Evolutionary conservation across 2,888 invertebrate genomes (phyloP).

Genomic region (Oligia latruncula): DNA sequence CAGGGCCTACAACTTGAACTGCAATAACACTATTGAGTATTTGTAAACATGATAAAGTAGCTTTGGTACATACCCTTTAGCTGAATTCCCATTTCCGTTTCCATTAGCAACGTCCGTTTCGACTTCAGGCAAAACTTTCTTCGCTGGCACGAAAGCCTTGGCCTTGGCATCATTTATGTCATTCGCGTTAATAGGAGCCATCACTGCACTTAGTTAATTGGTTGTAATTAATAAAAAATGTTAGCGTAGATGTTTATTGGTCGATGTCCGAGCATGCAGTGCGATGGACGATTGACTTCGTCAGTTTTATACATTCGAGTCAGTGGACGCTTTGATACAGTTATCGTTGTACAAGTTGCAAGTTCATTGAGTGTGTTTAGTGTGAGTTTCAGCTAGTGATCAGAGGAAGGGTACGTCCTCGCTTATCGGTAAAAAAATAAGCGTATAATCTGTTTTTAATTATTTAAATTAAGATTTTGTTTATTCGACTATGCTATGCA

Average conservation of each 20-base stretch:
- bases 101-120: constrained; percentile 80
- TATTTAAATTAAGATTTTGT: constrained; percentile 7
- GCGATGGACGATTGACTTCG: constrained; percentile 73
- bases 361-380: constrained; percentile 56
- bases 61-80: constrained; percentile 72
- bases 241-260: constrained; percentile 73
- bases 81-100: constrained; percentile 68
- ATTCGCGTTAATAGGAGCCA: constrained; percentile 85
- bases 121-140: constrained; percentile 83
- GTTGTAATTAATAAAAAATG: constrained; percentile 60
- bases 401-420: constrained; percentile 42
- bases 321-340: constrained; percentile 66
- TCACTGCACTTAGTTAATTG: constrained; percentile 77
- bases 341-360: constrained; percentile 66
- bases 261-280: constrained; percentile 82
- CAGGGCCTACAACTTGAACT: constrained; percentile 22
- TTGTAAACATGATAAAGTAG: constrained; percentile 33
- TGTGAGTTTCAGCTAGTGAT: constrained; percentile 44
- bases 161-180: constrained; percentile 78
- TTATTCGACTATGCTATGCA: constrained; percentile 1
- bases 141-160: constrained; percentile 78
- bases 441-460: constrained; percentile 29
- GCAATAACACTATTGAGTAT: constrained; percentile 3
- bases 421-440: constrained; percentile 50
- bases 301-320: constrained; percentile 80